Base-by-base conservation (phyloP, 2,113 vertebrate species). In the Pygoscelis antarcticus region DNA sequence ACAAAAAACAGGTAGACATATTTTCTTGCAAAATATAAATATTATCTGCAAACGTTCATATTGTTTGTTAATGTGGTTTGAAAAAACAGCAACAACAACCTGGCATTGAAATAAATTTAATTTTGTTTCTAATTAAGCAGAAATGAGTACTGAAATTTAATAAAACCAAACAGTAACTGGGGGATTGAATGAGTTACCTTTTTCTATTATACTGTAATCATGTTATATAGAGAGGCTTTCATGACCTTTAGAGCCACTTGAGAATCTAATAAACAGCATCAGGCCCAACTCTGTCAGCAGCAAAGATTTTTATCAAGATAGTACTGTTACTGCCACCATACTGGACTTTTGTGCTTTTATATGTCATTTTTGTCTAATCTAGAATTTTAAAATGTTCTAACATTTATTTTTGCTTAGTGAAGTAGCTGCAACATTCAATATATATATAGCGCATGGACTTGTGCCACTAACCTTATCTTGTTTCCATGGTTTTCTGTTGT, bases 401-500 rank as follows among this genome's bases (percentile, higher is more conserved):
- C 40, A 52, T 62, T 83, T 93, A 78, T 93, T 94, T 97, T 96
- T 96, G 94, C 84, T 94, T 87, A 84, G 88, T 32, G n/a, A 94
- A 94, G 34, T 46, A 88, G 58, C 11, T 87, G 61, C 19, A 83
- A 49, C 69, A 62, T 58, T 95, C 36, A n/a, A 58, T 80, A 84
- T 75, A 82, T 90, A 96, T 88, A 78, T 90, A 93, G 71, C 30
- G 17, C 88, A 75, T 92, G 93, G 93, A 90, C 60, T 91, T 91
- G 55, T 95, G 95, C 89, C 91, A 91, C 82, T 94, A 95, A 91
- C 64, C 47, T 96, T 78, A 66, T 95, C 93, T 68, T 81, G 90
- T 95, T 96, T 96, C 95, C 95, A 96, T 97, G 96, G 93, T 97
- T 97, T 97, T 93, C 94, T 90, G 82, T 88, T 92, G 75, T 91